Evolutionary conservation across 2,888 invertebrate genomes (phyloP), one percentile per base, ranked within the genome.

Genomic region (Geophilus truncorum): DNA sequence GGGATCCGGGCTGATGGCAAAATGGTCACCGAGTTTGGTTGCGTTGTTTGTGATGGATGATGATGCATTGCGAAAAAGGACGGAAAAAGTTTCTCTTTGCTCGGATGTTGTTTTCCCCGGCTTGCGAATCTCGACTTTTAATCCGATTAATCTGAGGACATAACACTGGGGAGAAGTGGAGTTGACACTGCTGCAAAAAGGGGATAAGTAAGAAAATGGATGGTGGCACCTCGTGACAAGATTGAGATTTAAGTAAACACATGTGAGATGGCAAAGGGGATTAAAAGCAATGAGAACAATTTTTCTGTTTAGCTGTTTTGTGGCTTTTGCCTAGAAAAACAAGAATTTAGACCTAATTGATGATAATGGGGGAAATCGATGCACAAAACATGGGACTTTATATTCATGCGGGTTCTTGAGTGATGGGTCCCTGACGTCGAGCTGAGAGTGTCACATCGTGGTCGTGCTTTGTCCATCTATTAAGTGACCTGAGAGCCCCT

Each of bases 111-210:
- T 70, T 70, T 70, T 70, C 70, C 25, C 70, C 70, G 21, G 70
- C 28, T 28, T 15, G 25, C 70, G 70, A 70, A 70, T 70, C 70
- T 70, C 70, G 70, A 70, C 70, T 70, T 70, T 70, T 70, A 70
- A 70, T 70, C 70, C 70, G 70, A 70, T 70, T 70, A 70, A 70
- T 70, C 70, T 70, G 70, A 70, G 70, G 70, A 70, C 70, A 70
- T 70, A 70, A 28, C 70, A 70, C 70, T 15, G 28, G 70, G 70
- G 70, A 70, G 70, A 28, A 70, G 70, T 23, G 70, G 28, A 70
- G 70, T 70, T 70, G 70, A 70, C 70, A 70, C 70, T 25, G n/a
- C 25, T 28, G 51, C 23, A 70, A 70, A 70, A 70, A 70, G 25
- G 70, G 70, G 70, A 70, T 70, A 70, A 70, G 28, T 70, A 70